A percentile compares a stretch with the other conserved stretches of the same genome.
phyloP scores from a whole-genome alignment of 2,113 vertebrate species.

The Ammodramus savannarum region DNA sequence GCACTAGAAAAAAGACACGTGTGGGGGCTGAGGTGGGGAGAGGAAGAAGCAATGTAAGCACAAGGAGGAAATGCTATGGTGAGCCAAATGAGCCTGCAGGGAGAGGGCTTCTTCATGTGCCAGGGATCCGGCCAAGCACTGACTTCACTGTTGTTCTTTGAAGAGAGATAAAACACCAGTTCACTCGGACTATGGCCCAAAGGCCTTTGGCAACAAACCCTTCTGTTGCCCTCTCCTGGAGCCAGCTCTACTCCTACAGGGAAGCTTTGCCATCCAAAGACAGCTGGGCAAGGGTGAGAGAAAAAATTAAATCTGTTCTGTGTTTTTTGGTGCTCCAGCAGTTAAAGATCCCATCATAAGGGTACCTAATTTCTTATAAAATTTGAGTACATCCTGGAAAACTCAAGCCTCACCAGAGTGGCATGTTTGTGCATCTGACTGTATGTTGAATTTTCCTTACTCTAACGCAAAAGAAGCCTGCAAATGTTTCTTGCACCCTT shows the following conservation, averaged over 20 bases:
- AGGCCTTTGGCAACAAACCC: background rate
- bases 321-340: background rate
- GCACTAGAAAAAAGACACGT: fast-evolving
- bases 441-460: background rate
- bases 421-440: background rate
- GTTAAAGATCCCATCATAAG: background rate
- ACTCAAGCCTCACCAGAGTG: background rate
- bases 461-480: background rate
- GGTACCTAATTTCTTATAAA: background rate
- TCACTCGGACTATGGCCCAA: background rate
- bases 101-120: background rate
- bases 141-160: background rate
- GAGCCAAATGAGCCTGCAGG: background rate
- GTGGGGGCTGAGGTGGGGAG: fast-evolving
- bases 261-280: background rate
- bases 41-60: background rate
- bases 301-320: background rate
- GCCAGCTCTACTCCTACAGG: background rate
- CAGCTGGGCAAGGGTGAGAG: background rate
- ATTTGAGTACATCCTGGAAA: background rate
- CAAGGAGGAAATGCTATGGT: background rate
- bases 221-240: background rate
- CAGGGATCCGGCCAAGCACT: background rate
- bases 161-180: background rate
- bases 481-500: background rate